Conservation (phyloP, 2,113 vertebrate species). For the Sula dactylatra region DNA sequence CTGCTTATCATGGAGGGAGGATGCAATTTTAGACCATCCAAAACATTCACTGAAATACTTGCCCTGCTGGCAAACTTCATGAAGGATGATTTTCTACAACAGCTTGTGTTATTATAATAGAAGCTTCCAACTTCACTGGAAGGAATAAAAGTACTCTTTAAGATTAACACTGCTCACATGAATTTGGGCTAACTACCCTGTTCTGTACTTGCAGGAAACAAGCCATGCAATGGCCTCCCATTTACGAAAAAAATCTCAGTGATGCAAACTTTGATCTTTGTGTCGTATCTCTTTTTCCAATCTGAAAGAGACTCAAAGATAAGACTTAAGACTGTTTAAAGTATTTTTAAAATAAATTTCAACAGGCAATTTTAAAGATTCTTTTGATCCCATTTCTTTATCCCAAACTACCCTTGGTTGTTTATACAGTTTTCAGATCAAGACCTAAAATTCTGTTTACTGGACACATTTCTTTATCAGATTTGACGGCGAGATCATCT, state of each 20-base stretch:
- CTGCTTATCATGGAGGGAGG: neutral
- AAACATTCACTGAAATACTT: neutral
- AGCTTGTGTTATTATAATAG: neutral
- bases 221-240: fast-evolving
- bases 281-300: neutral
- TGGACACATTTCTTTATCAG: neutral
- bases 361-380: neutral
- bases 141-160: neutral
- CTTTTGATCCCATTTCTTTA: neutral
- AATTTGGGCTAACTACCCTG: neutral
- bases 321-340: neutral
- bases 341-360: neutral
- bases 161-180: neutral
- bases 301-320: neutral
- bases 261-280: neutral
- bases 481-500: neutral
- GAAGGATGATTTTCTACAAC: neutral
- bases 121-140: neutral
- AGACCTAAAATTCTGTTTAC: neutral
- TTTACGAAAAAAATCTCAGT: neutral
- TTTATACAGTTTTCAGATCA: neutral
- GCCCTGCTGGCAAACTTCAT: neutral
- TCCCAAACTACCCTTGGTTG: neutral
- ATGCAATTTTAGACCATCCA: neutral
- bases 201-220: neutral